phyloP scores from a whole-genome alignment of 2,888 invertebrate genomes.

The Acanthococcus lagerstroemiae region DNA sequence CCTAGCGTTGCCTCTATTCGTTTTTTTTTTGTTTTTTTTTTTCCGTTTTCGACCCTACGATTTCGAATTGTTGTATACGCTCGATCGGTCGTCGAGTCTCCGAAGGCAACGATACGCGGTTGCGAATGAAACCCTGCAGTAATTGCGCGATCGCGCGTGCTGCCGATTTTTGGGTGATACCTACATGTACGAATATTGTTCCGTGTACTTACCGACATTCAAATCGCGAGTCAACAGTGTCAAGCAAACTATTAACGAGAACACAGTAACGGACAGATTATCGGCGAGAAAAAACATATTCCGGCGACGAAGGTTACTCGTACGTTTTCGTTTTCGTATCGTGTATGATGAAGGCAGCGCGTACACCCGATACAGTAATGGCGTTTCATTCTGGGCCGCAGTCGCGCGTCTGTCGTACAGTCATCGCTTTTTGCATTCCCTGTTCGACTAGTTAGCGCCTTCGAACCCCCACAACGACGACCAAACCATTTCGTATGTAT shows the following conservation, averaged over 20 bases:
- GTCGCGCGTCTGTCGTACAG: slow-evolving; percentile 7
- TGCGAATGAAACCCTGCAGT: too few relatives aligned
- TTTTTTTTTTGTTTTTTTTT: too few relatives aligned
- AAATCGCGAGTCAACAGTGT: not conserved
- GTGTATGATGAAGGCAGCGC: not conserved
- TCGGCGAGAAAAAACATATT: slow-evolving; percentile 25
- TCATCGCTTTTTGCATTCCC: not conserved
- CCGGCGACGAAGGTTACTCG: not conserved
- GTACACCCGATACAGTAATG: slow-evolving; percentile 14
- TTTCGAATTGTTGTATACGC: too few relatives aligned
- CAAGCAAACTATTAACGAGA: slow-evolving; percentile 6
- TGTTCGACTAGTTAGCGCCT: slow-evolving; percentile 26
- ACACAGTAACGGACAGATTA: slow-evolving; percentile 5
- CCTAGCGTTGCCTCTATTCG: too few relatives aligned
- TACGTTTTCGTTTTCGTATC: not conserved
- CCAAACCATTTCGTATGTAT: not conserved
- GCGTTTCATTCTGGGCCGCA: slow-evolving; percentile 21
- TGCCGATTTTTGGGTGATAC: not conserved
- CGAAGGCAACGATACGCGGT: too few relatives aligned
- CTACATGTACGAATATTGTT: not conserved
- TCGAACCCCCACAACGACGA: slow-evolving; percentile 3
- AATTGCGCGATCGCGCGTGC: not conserved
- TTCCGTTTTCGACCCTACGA: too few relatives aligned
- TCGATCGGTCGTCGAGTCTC: too few relatives aligned
- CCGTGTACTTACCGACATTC: slow-evolving; percentile 11